phyloP scores from a whole-genome alignment of 2,888 invertebrate genomes.

The Panzeria rudis region DNA sequence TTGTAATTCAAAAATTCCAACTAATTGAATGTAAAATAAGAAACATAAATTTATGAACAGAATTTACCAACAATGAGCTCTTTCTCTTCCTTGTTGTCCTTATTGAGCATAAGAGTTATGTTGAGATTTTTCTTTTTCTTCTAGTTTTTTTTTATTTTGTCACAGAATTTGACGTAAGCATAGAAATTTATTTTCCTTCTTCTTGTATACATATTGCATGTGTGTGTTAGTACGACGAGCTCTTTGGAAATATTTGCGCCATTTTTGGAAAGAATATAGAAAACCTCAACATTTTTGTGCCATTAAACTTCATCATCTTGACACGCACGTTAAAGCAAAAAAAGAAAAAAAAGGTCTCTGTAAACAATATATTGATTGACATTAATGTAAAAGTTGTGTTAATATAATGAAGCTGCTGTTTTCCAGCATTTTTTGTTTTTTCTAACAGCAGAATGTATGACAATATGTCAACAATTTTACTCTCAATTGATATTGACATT shows the following conservation, averaged over 20 bases:
- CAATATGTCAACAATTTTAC: slow-evolving; percentile 52
- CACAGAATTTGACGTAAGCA: background rate
- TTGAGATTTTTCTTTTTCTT: slow-evolving; percentile 7
- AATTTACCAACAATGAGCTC: slow-evolving; percentile 10
- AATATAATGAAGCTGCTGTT: slow-evolving; percentile 23
- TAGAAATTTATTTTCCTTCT: background rate
- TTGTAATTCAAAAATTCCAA: slow-evolving; percentile 38
- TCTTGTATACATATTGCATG: background rate
- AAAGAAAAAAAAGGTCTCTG: background rate
- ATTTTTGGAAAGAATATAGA: background rate
- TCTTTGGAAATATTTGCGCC: background rate
- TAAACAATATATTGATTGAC: slow-evolving; percentile 42
- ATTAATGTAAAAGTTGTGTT: slow-evolving; percentile 42
- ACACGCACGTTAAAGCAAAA: background rate
- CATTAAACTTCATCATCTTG: slow-evolving; percentile 16
- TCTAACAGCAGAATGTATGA: background rate
- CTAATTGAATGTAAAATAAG: slow-evolving; percentile 46
- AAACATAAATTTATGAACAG: slow-evolving; percentile 34
- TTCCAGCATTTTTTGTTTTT: slow-evolving; percentile 7
- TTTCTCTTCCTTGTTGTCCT: background rate
- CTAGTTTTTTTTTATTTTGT: background rate
- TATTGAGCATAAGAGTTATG: background rate
- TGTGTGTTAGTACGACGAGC: background rate
- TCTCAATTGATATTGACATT: slow-evolving; percentile 51
- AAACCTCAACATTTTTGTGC: slow-evolving; percentile 28